Percentiles rank a stretch among this genome's conserved stretches.
phyloP scores from a whole-genome alignment of 2,797 vertebrate species.

The Sebastes elongatus region DNA sequence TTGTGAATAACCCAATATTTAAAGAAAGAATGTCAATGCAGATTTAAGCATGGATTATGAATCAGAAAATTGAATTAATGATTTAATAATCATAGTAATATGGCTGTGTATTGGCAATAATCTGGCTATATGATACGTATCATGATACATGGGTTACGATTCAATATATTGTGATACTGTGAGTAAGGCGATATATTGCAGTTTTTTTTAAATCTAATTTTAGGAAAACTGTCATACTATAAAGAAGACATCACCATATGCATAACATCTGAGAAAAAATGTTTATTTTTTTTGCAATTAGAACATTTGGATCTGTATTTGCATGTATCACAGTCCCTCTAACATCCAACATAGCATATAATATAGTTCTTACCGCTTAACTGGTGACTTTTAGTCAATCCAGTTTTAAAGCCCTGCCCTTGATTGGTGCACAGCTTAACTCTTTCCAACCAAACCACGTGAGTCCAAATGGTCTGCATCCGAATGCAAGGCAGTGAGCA shows the following conservation, averaged over 20 bases:
- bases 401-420: background rate
- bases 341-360: too few species aligned
- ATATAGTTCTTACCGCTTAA: background rate
- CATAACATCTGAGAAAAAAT: too few species aligned
- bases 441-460: background rate
- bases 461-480: background rate
- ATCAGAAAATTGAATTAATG: background rate
- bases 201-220: too few species aligned
- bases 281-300: too few species aligned
- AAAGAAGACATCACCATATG: too few species aligned
- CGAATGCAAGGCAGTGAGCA: slow-evolving; percentile 11
- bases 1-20: background rate
- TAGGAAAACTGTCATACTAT: too few species aligned
- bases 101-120: too few species aligned
- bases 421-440: background rate
- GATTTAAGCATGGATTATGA: background rate
- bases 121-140: too few species aligned
- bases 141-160: accelerated
- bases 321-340: too few species aligned
- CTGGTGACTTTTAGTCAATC: background rate
- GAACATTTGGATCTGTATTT: too few species aligned
- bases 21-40: background rate
- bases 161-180: too few species aligned
- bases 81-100: background rate
- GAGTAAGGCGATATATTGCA: too few species aligned